Percentiles rank a stretch among this genome's conserved stretches.
Conservation (phyloP, 92 coral and sea anemone species). For the Zoanthus sansibaricus region DNA sequence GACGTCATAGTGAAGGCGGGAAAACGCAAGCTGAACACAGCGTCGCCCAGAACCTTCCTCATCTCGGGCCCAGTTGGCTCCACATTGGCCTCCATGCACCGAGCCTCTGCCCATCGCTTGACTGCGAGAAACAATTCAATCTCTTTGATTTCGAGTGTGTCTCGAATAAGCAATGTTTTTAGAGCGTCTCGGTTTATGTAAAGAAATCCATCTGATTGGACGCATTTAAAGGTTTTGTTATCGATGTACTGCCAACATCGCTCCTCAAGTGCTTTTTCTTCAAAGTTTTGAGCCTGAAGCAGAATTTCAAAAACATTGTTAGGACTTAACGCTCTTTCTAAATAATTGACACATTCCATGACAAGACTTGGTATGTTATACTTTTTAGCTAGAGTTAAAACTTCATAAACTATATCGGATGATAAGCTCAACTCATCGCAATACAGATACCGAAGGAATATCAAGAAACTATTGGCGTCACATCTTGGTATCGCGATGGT, state of each 20-base stretch:
- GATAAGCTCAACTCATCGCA: constrained; percentile 31
- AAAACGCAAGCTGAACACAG: constrained; percentile 53
- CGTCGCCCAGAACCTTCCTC: constrained; percentile 36
- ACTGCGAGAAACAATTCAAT: constrained; percentile 56
- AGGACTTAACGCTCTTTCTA: constrained; percentile 11
- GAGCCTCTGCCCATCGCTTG: constrained; percentile 52
- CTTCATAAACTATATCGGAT: constrained; percentile 28
- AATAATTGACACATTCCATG: constrained; percentile 10
- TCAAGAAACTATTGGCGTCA: constrained; percentile 40
- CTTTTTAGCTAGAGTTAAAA: constrained; percentile 22
- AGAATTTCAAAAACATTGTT: constrained; percentile 31
- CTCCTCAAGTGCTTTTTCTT: constrained; percentile 2
- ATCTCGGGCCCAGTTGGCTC: constrained; percentile 32
- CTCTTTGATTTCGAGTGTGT: constrained; percentile 61
- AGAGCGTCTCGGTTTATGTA: constrained; percentile 49
- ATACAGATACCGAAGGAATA: constrained; percentile 25
- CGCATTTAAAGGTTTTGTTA: constrained; percentile 32
- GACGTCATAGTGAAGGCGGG: constrained; percentile 56
- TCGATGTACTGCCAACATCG: constrained; percentile 46
- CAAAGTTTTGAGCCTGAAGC: constrained; percentile 24
- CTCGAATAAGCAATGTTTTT: constrained; percentile 47
- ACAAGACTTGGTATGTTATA: constrained; percentile 29
- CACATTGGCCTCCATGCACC: constrained; percentile 19
- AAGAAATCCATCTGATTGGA: constrained; percentile 33
- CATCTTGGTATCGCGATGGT: constrained; percentile 20